Evolutionary conservation across 2,113 vertebrate species (phyloP).

Genomic region (Corydoras sp.): DNA sequence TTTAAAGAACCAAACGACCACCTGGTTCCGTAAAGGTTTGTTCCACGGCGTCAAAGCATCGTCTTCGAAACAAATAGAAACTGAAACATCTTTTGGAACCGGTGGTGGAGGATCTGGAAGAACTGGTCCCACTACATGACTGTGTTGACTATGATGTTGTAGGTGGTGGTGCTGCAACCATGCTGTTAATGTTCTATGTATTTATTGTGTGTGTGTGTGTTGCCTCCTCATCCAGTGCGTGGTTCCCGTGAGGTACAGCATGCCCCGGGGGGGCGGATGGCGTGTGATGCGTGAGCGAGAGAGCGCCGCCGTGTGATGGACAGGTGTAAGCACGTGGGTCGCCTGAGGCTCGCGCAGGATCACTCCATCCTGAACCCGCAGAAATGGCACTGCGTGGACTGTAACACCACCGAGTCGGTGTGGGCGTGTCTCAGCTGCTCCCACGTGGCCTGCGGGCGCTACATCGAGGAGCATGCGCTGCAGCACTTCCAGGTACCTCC

Average conservation of each 20-base stretch:
- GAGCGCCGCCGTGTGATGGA: conserved; percentile 70
- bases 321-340: conserved; percentile 97
- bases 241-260: not conserved
- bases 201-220: too few relatives aligned
- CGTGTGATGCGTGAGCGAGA: conserved; percentile 34
- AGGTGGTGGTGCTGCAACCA: too few relatives aligned
- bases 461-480: conserved; percentile 91
- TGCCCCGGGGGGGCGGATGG: conserved; percentile 29
- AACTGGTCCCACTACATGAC: too few relatives aligned
- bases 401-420: conserved; percentile 86
- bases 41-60: too few relatives aligned
- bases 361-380: conserved; percentile 98
- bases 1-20: too few relatives aligned
- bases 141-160: too few relatives aligned
- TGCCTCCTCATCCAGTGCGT: too few relatives aligned
- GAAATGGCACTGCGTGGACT: conserved; percentile 93
- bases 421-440: conserved; percentile 99
- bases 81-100: too few relatives aligned
- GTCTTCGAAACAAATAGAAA: too few relatives aligned
- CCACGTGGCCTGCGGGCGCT: conserved; percentile 91
- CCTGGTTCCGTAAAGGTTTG: too few relatives aligned
- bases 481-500: conserved; percentile 76
- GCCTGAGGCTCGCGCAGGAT: conserved; percentile 90
- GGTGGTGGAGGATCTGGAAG: too few relatives aligned
- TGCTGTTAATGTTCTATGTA: too few relatives aligned